Evolutionary conservation across 2,113 vertebrate species (phyloP).

Genomic region (Mola mola): DNA sequence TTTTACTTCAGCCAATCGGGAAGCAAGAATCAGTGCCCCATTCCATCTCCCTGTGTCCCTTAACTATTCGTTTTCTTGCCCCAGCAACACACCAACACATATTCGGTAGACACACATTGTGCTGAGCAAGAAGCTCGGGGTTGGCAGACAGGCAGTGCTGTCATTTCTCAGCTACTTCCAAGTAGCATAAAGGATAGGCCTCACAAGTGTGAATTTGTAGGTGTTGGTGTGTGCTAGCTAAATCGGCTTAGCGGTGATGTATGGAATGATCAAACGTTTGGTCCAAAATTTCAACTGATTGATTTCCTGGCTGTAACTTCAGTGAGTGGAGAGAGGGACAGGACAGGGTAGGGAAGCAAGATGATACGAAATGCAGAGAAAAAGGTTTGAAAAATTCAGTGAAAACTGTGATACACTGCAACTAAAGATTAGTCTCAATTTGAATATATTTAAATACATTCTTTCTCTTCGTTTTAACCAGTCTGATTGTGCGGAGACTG

Average conservation of each 20-base stretch:
- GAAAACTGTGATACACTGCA: not conserved
- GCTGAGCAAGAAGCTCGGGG: conserved; percentile 48
- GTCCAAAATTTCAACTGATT: conserved; percentile 55
- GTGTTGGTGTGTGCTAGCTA: conserved; percentile 30
- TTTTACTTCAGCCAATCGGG: conserved; percentile 58
- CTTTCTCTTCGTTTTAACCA: conserved; percentile 30
- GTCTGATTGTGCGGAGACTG: conserved; percentile 1
- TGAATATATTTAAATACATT: conserved; percentile 54
- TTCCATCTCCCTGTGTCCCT: conserved; percentile 53
- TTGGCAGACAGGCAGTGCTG: conserved; percentile 58
- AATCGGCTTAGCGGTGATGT: conserved; percentile 53
- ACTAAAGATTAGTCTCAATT: conserved; percentile 26
- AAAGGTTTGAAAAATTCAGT: not conserved
- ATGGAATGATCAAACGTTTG: conserved; percentile 52
- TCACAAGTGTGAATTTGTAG: conserved; percentile 12
- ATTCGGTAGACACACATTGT: conserved; percentile 49
- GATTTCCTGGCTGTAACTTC: conserved; percentile 39
- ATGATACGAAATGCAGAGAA: conserved; percentile 1
- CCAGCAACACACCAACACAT: conserved; percentile 21
- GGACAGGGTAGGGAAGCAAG: not conserved
- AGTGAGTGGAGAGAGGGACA: not conserved
- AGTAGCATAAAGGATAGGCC: conserved; percentile 58
- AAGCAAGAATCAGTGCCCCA: conserved; percentile 25
- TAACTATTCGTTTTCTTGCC: conserved; percentile 43
- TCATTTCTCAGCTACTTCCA: conserved; percentile 72